A percentile compares a stretch with the other conserved stretches of the same genome.
These are phyloP conservation scores for Caretta caretta DNA, from an alignment of 2,113 vertebrate species.

Conservation along the genomic window DNA sequence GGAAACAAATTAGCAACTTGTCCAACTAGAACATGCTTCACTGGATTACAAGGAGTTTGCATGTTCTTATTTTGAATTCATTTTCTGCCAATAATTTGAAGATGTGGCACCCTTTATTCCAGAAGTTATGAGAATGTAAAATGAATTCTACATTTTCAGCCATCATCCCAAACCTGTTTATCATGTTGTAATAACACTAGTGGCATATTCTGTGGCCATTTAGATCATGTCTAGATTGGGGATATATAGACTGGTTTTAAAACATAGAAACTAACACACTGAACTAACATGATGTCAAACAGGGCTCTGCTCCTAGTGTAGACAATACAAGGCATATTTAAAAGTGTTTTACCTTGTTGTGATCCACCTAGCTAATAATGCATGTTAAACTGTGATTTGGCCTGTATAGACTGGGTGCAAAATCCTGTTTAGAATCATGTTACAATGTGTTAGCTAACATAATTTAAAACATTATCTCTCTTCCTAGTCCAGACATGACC, in stretches of 20 bases:
- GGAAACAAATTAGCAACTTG: background rate
- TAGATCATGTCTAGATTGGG: background rate
- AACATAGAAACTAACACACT: background rate
- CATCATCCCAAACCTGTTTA: background rate
- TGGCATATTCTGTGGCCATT: background rate
- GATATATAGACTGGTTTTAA: background rate
- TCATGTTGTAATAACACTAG: background rate
- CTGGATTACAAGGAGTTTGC: background rate
- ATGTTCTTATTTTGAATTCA: background rate
- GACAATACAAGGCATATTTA: background rate
- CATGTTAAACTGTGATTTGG: background rate
- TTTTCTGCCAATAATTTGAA: background rate
- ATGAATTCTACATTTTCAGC: background rate
- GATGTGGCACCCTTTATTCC: accelerated
- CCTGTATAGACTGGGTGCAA: background rate
- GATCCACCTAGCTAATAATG: background rate
- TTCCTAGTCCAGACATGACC: background rate
- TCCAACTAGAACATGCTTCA: background rate
- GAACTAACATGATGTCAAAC: background rate
- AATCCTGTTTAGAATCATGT: background rate
- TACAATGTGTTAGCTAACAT: background rate
- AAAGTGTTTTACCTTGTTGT: background rate
- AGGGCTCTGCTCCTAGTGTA: background rate
- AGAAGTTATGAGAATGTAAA: background rate
- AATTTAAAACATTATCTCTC: background rate